Evolutionary conservation across 2,113 vertebrate genomes (phyloP).

Genomic region (Leptocoma aspasia): DNA sequence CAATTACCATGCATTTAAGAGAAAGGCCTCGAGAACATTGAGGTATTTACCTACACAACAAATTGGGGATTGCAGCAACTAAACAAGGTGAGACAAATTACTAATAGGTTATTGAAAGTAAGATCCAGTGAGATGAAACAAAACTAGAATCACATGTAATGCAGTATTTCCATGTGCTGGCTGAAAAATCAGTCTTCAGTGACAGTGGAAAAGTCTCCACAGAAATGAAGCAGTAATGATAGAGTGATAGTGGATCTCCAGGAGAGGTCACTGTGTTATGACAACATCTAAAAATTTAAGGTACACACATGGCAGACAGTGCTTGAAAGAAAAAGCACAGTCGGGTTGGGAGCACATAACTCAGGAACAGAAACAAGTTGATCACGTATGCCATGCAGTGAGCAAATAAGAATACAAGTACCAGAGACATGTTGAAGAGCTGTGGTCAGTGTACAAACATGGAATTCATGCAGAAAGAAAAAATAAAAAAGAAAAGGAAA

Average conservation of each 20-base stretch:
- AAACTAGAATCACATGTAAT: background rate
- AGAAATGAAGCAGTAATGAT: background rate
- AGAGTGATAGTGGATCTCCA: background rate
- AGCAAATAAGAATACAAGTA: background rate
- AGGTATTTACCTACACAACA: background rate
- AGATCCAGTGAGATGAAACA: background rate
- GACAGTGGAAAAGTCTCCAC: background rate
- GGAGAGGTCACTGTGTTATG: background rate
- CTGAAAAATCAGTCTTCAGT: background rate
- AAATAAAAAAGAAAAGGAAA: background rate
- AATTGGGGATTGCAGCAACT: background rate
- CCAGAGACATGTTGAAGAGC: background rate
- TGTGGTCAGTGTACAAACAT: background rate
- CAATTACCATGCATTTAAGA: background rate
- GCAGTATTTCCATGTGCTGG: background rate
- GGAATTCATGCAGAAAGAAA: background rate
- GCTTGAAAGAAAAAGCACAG: background rate
- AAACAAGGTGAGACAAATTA: background rate
- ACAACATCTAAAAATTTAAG: background rate
- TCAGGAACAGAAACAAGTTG: background rate
- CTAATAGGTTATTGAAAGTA: background rate
- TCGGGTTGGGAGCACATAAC: background rate
- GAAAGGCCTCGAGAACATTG: background rate
- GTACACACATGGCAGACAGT: background rate
- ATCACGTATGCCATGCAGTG: rapidly evolving